These are phyloP conservation scores for Colius striatus DNA, from an alignment of 2,113 vertebrate genomes.

Conservation along the genomic window DNA sequence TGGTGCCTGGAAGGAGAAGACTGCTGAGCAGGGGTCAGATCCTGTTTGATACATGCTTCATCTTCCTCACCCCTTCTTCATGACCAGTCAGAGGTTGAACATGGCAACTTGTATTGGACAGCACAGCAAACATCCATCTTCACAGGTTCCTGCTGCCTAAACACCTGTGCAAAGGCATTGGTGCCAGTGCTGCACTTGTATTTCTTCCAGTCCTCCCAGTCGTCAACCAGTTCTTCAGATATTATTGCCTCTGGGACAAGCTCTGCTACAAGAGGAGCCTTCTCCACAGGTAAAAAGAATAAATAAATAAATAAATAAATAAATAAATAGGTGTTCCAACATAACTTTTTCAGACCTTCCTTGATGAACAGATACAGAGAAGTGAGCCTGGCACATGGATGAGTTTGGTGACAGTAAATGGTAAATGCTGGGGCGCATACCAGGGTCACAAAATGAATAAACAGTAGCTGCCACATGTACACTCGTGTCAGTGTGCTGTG, in stretches of 20 bases:
- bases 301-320: too few relatives aligned
- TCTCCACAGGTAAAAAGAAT: background rate
- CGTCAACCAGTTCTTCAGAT: background rate
- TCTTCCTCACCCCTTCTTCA: background rate
- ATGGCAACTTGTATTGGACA: background rate
- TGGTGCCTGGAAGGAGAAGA: accelerated
- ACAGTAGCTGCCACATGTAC: background rate
- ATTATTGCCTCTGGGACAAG: background rate
- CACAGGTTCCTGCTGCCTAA: background rate
- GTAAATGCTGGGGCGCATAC: background rate
- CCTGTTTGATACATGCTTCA: background rate
- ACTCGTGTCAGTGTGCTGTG: background rate
- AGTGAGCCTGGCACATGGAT: background rate
- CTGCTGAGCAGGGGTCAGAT: background rate
- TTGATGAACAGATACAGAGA: background rate
- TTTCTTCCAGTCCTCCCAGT: background rate
- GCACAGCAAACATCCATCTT: background rate
- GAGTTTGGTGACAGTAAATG: too few relatives aligned
- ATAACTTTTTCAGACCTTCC: background rate
- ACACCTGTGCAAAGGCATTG: background rate
- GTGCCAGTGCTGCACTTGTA: accelerated
- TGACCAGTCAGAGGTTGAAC: background rate
- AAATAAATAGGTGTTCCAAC: background rate
- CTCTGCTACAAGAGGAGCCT: background rate
- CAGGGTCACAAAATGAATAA: background rate